Conservation (phyloP, 2,888 invertebrate species). For the Brachyptera putata region DNA sequence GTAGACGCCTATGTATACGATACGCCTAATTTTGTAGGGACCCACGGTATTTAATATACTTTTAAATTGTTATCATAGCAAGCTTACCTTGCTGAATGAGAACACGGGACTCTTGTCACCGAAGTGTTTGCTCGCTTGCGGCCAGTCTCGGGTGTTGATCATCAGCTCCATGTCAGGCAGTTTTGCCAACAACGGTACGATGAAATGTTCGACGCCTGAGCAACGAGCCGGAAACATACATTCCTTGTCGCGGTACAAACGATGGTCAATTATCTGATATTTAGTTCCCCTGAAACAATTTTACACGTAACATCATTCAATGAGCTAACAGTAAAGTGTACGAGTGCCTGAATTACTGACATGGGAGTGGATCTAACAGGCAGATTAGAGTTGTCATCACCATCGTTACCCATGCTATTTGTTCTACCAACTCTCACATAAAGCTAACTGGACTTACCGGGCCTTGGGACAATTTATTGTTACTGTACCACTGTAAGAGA, state of each 20-base stretch:
- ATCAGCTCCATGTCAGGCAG: slow-evolving; percentile 81
- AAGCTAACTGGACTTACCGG: too few relatives aligned
- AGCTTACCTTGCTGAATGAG: slow-evolving; percentile 85
- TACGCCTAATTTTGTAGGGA: too few relatives aligned
- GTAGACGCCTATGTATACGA: too few relatives aligned
- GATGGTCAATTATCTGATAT: slow-evolving; percentile 79
- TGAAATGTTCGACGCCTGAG: slow-evolving; percentile 84
- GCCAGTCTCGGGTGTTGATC: slow-evolving; percentile 90
- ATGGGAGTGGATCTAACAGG: too few relatives aligned
- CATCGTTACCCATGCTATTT: too few relatives aligned
- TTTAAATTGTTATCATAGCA: too few relatives aligned
- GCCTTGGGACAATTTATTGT: too few relatives aligned
- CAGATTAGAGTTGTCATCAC: too few relatives aligned
- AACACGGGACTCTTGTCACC: slow-evolving; percentile 71
- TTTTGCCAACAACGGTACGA: slow-evolving; percentile 61
- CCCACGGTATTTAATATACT: too few relatives aligned
- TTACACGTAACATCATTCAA: background rate
- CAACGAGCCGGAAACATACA: slow-evolving; percentile 94
- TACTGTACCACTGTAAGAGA: too few relatives aligned
- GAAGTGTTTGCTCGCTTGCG: slow-evolving; percentile 68
- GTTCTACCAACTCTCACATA: too few relatives aligned
- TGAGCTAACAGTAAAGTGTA: background rate
- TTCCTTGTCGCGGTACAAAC: slow-evolving; percentile 72
- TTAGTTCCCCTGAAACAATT: slow-evolving; percentile 61
- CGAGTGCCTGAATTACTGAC: slow-evolving; percentile 37